Evolutionary conservation across 2,113 vertebrate genomes (phyloP).

Genomic region (Urocolius indicus): DNA sequence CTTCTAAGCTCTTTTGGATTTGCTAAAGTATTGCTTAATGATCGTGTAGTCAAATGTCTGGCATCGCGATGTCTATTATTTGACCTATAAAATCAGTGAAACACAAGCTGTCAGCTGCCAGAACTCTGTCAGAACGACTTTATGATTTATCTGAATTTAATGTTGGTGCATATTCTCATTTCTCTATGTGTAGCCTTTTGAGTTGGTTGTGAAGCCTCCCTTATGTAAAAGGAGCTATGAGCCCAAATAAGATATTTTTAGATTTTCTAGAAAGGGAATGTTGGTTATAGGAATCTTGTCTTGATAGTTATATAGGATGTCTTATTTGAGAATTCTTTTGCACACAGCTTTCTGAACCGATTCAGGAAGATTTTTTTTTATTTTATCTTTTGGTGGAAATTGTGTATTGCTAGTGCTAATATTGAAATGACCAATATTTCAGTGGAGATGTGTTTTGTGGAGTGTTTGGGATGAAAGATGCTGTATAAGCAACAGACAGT

Average conservation of each 20-base stretch:
- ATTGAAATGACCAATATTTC: neutral
- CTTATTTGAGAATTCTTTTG: neutral
- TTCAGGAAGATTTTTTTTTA: neutral
- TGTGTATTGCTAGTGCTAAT: neutral
- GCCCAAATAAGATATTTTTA: neutral
- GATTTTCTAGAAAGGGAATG: neutral
- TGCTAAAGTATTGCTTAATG: conserved; percentile 38
- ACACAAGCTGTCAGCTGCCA: neutral
- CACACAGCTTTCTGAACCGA: neutral
- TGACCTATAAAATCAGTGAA: conserved; percentile 41
- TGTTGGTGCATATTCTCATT: neutral
- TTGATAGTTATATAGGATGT: neutral
- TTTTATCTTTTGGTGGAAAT: neutral
- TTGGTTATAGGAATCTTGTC: neutral
- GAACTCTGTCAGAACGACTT: neutral
- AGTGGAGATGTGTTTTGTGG: neutral
- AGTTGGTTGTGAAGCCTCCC: neutral
- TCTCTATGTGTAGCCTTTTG: neutral
- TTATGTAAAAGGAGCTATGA: neutral
- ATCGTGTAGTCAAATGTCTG: neutral
- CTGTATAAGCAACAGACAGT: neutral
- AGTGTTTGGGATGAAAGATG: neutral
- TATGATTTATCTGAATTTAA: neutral
- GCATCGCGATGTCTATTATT: conserved; percentile 6
- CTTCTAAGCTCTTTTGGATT: conserved; percentile 44